Evolutionary conservation across 2,888 invertebrate species (phyloP), one percentile per base, ranked within the genome.

Genomic region (Xylota sylvarum): DNA sequence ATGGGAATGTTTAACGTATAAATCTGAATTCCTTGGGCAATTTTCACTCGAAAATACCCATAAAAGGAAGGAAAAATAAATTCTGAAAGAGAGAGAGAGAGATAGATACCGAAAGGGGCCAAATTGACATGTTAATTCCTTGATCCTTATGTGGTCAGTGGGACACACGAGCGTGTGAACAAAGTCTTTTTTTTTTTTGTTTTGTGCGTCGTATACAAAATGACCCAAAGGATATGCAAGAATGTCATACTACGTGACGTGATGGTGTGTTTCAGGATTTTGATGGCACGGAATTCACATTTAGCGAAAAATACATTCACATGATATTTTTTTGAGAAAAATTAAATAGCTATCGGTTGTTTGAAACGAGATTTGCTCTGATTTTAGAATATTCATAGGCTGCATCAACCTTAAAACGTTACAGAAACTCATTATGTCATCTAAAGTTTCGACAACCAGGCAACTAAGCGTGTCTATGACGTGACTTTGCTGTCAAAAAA

Each of bases 121-220:
- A 70, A 65, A 85, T 81, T 81, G 81, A 60, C 81, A 85, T 76
- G 81, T 48, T 85, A 85, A 85, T 85, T 81, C 85, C 65, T 37
- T 77, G 81, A 85, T 85, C 76, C 72, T 56, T 56, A 32, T 14
- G 55, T 64, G 76, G 76, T 76, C 56, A 65, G 46, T 56, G 23
- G 56, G 5, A 56, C 46, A 65, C 46, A 32, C 27, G 64, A 76
- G 46, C 55, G 56, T 76, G 62, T 74, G 52, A 50, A 50, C 4
- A 23, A 19, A 37, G 5, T 19, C 6, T 7, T 30, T 35, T 35
- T 55, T 56, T 30, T 30, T 17, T 17, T 7, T n/a, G 10, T 30
- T 37, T 19, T 48, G 55, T n/a, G 60, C 27, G 23, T 48, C 14
- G 56, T 58, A 58, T n/a, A 37, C 46, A 55, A 46, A 62, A 32